phyloP scores from a whole-genome alignment of 2,888 invertebrate species.

The Leptura quadrifasciata region DNA sequence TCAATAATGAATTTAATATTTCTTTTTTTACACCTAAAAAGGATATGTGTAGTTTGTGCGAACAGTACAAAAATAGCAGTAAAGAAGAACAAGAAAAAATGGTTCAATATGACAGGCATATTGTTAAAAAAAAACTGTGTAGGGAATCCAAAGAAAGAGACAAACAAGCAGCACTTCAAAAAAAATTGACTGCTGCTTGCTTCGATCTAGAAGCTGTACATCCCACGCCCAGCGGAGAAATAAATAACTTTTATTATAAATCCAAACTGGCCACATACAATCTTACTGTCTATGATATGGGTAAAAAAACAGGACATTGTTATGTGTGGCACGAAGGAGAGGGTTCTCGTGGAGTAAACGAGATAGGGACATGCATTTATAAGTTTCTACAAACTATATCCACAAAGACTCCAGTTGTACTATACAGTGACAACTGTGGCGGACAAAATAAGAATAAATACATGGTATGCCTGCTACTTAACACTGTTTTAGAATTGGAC shows the following conservation, averaged over 20 bases:
- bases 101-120: too few relatives aligned
- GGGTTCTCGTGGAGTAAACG: conserved; percentile 52
- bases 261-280: too few relatives aligned
- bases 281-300: conserved; percentile 9
- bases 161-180: too few relatives aligned
- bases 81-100: too few relatives aligned
- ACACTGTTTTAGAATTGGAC: conserved; percentile 47
- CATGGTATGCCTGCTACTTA: conserved; percentile 53
- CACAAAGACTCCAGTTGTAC: conserved; percentile 5
- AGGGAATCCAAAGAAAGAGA: too few relatives aligned
- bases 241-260: too few relatives aligned
- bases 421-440: conserved; percentile 59
- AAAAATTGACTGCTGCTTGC: neutral
- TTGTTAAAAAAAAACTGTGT: too few relatives aligned
- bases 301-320: conserved; percentile 33
- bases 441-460: conserved; percentile 61
- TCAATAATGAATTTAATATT: too few relatives aligned
- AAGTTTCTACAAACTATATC: conserved; percentile 28
- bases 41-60: too few relatives aligned
- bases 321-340: conserved; percentile 58
- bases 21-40: too few relatives aligned
- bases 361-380: conserved; percentile 56
- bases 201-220: neutral
- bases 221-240: neutral
- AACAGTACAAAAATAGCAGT: too few relatives aligned